A percentile compares a stretch with the other conserved stretches of the same genome.
Conservation (phyloP, 1,140 invertebrate genomes). For the Micrasema longulum region DNA sequence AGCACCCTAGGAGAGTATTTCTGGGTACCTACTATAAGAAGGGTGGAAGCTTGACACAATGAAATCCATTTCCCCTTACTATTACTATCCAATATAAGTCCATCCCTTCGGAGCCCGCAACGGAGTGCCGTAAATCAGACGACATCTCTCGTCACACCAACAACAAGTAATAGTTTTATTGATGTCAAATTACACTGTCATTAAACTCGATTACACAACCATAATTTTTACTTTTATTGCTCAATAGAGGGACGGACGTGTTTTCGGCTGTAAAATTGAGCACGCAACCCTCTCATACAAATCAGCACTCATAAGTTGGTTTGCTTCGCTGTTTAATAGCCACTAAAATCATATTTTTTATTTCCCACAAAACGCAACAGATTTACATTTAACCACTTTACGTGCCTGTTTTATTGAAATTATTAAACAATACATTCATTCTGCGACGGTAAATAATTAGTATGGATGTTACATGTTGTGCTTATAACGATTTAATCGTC, state of each 20-base stretch:
- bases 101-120: conserved; percentile 6
- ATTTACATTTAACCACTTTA: too few species aligned
- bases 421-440: too few species aligned
- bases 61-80: conserved; percentile 14
- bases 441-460: too few species aligned
- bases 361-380: too few species aligned
- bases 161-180: conserved; percentile 52
- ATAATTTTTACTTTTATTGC: conserved; percentile 53
- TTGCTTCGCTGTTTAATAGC: too few species aligned
- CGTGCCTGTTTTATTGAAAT: too few species aligned
- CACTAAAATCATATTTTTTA: too few species aligned
- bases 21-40: too few species aligned
- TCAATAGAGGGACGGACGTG: conserved; percentile 40
- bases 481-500: too few species aligned
- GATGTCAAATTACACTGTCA: conserved; percentile 49
- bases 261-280: conserved; percentile 13
- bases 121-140: conserved; percentile 47
- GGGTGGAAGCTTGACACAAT: neutral
- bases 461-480: too few species aligned
- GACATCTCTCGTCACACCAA: conserved; percentile 32
- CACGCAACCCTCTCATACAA: conserved; percentile 24
- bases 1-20: too few species aligned
- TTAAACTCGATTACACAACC: conserved; percentile 50
- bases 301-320: neutral
- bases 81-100: conserved; percentile 15